Evolutionary conservation across 2,113 vertebrate species (phyloP), one percentile per base, ranked within the genome.

Genomic region (Coreoperca whiteheadi): DNA sequence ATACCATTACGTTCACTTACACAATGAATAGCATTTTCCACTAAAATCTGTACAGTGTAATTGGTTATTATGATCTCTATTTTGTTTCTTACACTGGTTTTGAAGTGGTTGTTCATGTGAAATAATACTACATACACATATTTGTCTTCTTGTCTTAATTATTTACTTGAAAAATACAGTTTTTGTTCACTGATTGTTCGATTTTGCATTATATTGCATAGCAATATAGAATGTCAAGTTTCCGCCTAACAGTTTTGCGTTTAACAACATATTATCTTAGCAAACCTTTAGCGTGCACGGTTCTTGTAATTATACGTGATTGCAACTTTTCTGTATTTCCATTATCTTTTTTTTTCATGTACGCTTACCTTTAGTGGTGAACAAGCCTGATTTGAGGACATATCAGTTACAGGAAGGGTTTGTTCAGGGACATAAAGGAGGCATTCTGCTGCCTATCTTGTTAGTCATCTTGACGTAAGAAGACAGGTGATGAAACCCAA

Each of bases 381-480:
- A 54, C 51, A 32, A 28, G 63, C 8, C 37, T 32, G 60, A 56
- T 89, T 21, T 63, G 23, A 74, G 46, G 71, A 81, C 1, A 1
- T 67, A 66, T 83, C 75, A 87, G 57, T 84, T 68, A 83, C 87
- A 85, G 87, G 78, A 90, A 90, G 80, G 28, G 78, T 86, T 88
- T 80, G 78, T 82, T 87, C 34, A 43, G 72, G 82, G 81, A 84
- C 77, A 88, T 77, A 66, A 87, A 85, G 83, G 51, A 89, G 79
- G 70, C 50, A 74, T 89, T 83, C 68, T 88, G 57, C 48, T 77
- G 39, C 57, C 21, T 92, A 92, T 94, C 92, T 82, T 56, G 59
- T 79, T 59, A 50, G 54, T 76, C 60, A 94, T 93, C 90, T 93
- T 94, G 91, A 93, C 86, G 83, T 88, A 83, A 83, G 69, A 84